Conservation (phyloP, 2,113 vertebrate genomes). For the Chiloscyllium plagiosum region DNA sequence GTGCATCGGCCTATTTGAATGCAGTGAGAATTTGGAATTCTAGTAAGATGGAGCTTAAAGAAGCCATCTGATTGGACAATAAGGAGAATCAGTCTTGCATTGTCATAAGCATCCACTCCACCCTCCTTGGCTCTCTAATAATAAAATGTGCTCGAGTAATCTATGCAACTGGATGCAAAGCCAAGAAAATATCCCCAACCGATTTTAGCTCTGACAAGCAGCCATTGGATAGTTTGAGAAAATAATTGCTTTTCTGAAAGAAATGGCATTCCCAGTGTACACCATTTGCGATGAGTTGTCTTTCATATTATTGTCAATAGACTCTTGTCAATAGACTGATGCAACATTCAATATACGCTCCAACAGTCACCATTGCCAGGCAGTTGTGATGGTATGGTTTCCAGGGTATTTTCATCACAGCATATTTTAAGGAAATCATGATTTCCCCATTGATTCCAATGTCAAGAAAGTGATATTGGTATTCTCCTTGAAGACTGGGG, state of each 20-base stretch:
- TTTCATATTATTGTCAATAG: neutral
- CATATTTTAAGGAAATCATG: neutral
- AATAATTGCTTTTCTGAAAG: neutral
- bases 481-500: neutral
- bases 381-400: neutral
- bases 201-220: constrained; percentile 38
- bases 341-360: neutral
- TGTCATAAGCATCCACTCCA: neutral
- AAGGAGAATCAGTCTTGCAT: neutral
- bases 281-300: neutral
- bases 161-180: neutral
- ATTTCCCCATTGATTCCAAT: neutral
- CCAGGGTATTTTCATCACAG: neutral
- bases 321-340: neutral
- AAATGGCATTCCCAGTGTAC: neutral
- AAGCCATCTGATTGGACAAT: neutral
- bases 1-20: neutral
- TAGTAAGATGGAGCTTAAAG: neutral
- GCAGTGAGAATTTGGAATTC: neutral
- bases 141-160: neutral
- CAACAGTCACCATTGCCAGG: neutral
- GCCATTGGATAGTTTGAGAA: neutral
- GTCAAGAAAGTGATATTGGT: neutral
- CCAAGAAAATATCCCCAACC: neutral
- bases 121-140: neutral